Evolutionary conservation across 2,113 vertebrate species (phyloP).

Genomic region (Syngnathus scovelli): DNA sequence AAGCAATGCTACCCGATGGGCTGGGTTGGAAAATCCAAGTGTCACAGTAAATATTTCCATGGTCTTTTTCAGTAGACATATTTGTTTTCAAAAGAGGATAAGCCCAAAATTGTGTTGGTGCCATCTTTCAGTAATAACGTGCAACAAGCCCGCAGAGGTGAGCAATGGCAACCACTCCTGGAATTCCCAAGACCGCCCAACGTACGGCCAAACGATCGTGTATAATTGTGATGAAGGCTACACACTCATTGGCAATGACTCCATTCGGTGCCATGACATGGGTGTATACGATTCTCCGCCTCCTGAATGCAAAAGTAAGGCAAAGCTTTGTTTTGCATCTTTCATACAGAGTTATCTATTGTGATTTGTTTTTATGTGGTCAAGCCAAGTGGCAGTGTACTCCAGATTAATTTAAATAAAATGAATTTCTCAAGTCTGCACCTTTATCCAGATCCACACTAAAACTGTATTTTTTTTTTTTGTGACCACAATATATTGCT

Average conservation of each 20-base stretch:
- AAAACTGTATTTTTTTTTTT: neutral
- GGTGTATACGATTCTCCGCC: conserved; percentile 29
- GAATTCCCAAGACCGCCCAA: rapidly evolving
- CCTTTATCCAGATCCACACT: neutral
- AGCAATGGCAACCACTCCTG: conserved; percentile 15
- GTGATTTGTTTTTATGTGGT: neutral
- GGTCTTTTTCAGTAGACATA: neutral
- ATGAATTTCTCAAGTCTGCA: neutral
- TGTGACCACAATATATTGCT: neutral
- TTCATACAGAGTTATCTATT: neutral
- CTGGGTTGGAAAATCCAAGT: conserved; percentile 39
- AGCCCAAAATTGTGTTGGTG: neutral
- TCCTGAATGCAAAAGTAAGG: conserved; percentile 60
- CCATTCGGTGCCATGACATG: conserved; percentile 23
- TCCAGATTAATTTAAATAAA: neutral
- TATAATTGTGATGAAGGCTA: conserved; percentile 49
- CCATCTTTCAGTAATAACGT: conserved; percentile 43
- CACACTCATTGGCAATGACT: conserved; percentile 23
- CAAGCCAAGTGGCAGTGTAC: neutral
- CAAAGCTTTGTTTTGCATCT: neutral
- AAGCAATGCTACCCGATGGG: conserved; percentile 34
- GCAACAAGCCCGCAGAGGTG: conserved; percentile 14
- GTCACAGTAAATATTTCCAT: conserved; percentile 45
- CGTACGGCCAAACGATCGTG: conserved; percentile 20
- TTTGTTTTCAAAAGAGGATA: too few relatives aligned